phyloP scores from a whole-genome alignment of 2,797 vertebrate species.

The Tenualosa thibaudeaui region DNA sequence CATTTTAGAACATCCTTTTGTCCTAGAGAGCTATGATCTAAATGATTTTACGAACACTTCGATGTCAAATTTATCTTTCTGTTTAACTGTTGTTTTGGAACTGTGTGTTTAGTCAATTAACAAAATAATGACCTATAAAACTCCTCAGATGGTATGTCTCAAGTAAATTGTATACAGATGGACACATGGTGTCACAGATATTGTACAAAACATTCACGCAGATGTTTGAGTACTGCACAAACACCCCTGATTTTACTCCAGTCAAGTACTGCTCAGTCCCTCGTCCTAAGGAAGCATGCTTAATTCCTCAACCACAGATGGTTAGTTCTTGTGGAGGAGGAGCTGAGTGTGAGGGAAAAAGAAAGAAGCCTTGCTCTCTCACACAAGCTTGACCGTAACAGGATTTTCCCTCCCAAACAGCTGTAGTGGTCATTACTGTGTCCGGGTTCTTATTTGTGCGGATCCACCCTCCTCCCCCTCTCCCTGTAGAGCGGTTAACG shows the following conservation, averaged over 20 bases:
- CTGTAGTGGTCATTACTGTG: constrained; percentile 29
- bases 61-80: neutral
- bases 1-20: neutral
- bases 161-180: neutral
- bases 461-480: neutral
- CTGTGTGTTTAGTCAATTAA: neutral
- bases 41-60: neutral
- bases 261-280: constrained; percentile 7
- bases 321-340: constrained; percentile 32
- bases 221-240: neutral
- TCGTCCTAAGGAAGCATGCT: constrained; percentile 40
- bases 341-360: neutral
- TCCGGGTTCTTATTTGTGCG: neutral
- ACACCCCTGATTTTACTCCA: neutral
- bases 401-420: constrained; percentile 38
- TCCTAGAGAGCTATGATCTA: neutral
- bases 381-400: constrained; percentile 40
- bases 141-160: neutral
- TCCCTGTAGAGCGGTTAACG: constrained; percentile 22
- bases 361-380: constrained; percentile 21
- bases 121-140: neutral
- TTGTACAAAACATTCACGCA: neutral
- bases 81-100: neutral
- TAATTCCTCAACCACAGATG: constrained; percentile 51
- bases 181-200: neutral